Percentiles rank a stretch among this genome's conserved stretches.
Evolutionary conservation across 2,888 invertebrate species (phyloP).

Genomic region (Spodoptera exigua): DNA sequence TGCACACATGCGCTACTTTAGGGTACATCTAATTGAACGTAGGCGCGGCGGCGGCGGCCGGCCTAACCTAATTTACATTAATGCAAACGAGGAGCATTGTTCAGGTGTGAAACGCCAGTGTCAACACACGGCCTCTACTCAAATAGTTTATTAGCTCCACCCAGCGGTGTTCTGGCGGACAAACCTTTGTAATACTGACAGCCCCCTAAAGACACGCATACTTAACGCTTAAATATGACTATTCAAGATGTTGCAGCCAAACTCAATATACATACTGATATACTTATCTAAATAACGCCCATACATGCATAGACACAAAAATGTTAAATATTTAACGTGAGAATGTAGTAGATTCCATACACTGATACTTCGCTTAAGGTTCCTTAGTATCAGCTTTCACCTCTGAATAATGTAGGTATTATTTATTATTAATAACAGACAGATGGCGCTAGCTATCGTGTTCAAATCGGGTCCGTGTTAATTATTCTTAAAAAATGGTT

Average conservation of each 20-base stretch:
- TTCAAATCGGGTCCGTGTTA: too few species aligned
- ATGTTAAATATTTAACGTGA: conserved; percentile 56
- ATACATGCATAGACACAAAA: conserved; percentile 38
- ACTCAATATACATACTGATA: conserved; percentile 65
- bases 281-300: conserved; percentile 52
- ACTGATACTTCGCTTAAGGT: conserved; percentile 33
- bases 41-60: conserved; percentile 80
- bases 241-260: conserved; percentile 75
- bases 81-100: conserved; percentile 89
- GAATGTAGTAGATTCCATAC: conserved; percentile 41
- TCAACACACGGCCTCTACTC: conserved; percentile 87
- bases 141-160: conserved; percentile 89
- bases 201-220: conserved; percentile 83
- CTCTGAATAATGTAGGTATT: conserved; percentile 8
- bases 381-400: conserved; percentile 40
- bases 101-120: conserved; percentile 89
- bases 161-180: conserved; percentile 85
- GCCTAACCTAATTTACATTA: conserved; percentile 89
- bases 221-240: conserved; percentile 83
- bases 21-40: conserved; percentile 87
- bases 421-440: too few species aligned
- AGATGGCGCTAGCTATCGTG: neutral
- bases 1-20: conserved; percentile 84
- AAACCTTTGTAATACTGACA: conserved; percentile 85
- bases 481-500: neutral